These are phyloP conservation scores for Brienomyrus longianalis DNA, from an alignment of 2,113 vertebrate species.

Conservation along the genomic window DNA sequence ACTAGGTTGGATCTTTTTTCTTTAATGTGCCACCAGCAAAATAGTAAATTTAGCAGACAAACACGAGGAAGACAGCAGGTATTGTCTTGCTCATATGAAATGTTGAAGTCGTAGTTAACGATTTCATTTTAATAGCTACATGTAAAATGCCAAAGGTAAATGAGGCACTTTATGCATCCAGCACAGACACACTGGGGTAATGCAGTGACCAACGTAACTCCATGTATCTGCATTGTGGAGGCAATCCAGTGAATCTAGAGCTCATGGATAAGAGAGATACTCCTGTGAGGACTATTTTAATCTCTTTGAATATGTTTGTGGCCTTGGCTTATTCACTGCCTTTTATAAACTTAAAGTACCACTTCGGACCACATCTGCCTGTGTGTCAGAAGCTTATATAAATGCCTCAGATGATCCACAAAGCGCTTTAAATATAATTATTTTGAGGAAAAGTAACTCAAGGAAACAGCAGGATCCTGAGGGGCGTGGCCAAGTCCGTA, in stretches of 20 bases:
- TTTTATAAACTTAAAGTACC: background rate
- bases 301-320: background rate
- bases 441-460: background rate
- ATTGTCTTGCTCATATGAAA: background rate
- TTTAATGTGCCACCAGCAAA: slow-evolving; percentile 34
- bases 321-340: background rate
- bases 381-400: background rate
- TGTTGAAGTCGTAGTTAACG: background rate
- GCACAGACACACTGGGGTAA: background rate
- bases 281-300: background rate
- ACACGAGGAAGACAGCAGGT: background rate
- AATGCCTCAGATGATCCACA: background rate
- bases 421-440: background rate
- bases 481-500: background rate
- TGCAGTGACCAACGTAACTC: background rate
- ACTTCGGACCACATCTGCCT: background rate
- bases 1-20: slow-evolving; percentile 49
- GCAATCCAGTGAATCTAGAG: background rate
- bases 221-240: background rate
- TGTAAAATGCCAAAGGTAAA: background rate
- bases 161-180: background rate
- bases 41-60: slow-evolving; percentile 12
- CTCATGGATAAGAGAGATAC: background rate
- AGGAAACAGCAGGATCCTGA: background rate
- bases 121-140: slow-evolving; percentile 27